These are phyloP conservation scores for Macrobrachium rosenbergii DNA, from an alignment of 1,140 invertebrate genomes.

Conservation along the genomic window DNA sequence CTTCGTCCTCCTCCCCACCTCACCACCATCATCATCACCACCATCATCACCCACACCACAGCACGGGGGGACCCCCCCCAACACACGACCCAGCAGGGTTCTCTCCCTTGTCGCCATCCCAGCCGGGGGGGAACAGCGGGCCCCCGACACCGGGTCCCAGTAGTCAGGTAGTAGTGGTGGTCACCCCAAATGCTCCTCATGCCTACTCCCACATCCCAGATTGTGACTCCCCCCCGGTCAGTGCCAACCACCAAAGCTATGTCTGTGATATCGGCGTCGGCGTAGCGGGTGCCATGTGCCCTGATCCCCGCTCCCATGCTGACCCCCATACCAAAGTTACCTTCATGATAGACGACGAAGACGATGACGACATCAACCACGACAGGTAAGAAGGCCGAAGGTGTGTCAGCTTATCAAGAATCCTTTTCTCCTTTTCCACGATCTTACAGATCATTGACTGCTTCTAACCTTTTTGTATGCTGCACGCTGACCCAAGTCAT, in stretches of 20 bases:
- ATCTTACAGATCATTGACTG: too few relatives aligned
- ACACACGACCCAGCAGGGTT: slow-evolving; percentile 33
- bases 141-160: slow-evolving; percentile 49
- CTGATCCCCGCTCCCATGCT: slow-evolving; percentile 11
- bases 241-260: slow-evolving; percentile 40
- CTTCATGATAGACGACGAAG: slow-evolving; percentile 46
- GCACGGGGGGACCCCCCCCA: too few relatives aligned
- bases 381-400: slow-evolving; percentile 12
- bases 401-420: too few relatives aligned
- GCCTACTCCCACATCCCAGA: slow-evolving; percentile 28
- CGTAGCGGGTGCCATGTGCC: neutral
- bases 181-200: slow-evolving; percentile 20
- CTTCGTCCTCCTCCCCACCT: too few relatives aligned
- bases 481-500: too few relatives aligned
- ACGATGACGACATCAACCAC: slow-evolving; percentile 47
- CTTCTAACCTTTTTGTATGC: too few relatives aligned
- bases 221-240: slow-evolving; percentile 2
- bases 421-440: too few relatives aligned
- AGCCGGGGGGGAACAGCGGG: slow-evolving; percentile 46
- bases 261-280: slow-evolving; percentile 46
- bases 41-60: too few relatives aligned
- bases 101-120: slow-evolving; percentile 52
- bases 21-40: too few relatives aligned
- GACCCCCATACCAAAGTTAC: slow-evolving; percentile 55
- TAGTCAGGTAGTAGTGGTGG: slow-evolving; percentile 13